Evolutionary conservation across 2,888 invertebrate species (phyloP), one percentile per base, ranked within the genome.

Genomic region (Drosophila ochracea): DNA sequence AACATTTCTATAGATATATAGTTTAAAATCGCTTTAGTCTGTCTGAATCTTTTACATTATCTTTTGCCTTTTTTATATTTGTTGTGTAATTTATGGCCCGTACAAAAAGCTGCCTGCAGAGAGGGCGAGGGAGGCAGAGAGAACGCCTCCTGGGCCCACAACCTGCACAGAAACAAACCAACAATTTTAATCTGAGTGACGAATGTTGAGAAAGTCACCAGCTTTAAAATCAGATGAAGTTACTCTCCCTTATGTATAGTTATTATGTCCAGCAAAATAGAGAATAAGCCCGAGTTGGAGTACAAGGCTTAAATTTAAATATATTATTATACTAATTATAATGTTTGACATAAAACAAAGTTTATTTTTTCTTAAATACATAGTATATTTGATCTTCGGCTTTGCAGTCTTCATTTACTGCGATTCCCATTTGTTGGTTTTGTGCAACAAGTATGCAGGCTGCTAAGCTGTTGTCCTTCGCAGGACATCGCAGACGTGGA

Each of bases 381-480:
- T 4, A 63, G 77, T 16, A 64, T 47, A 57, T 64, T 65, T 21
- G 4, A 16, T 28, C 30, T 11, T 63, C 37, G 66, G 30, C 49
- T 25, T 55, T n/a, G 16, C 19, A 13, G 11, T 39, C 33, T 16
- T 49, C 35, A 37, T 50, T 64, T 52, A 11, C 47, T 25, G 52
- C 41, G 25, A 13, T 21, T 62, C 35, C 53, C 33, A 10, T 67
- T 64, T 50, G 25, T 50, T 55, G 55, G 31, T 55, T 52, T 47
- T 55, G 68, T 39, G 82, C 84, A 84, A 78, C 82, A 84, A 82
- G 76, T 82, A 35, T 70, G 43, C 43, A 37, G 54, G 47, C 54
- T 53, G 43, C 57, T 61, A 33, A 37, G 35, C 63, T 55, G 71
- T 35, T 54, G 58, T 73, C 76, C 74, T 35, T 31, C 55, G 59